Percentiles rank a stretch among this genome's conserved stretches.
phyloP scores from a whole-genome alignment of 1,140 invertebrate genomes.

The Ctenoplectra terminalis region DNA sequence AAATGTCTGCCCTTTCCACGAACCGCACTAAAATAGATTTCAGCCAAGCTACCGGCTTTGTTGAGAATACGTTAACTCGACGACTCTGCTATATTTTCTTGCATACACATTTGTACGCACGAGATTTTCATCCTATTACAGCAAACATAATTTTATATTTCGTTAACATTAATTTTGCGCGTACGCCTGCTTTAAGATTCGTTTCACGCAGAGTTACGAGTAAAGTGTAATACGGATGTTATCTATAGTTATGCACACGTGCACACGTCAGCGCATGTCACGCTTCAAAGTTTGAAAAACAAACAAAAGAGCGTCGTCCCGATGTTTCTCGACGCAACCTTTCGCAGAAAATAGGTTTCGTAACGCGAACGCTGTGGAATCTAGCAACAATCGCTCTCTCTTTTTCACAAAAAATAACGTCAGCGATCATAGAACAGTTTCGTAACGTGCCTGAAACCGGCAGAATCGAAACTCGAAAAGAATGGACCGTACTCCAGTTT shows the following conservation, averaged over 20 bases:
- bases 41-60: neutral
- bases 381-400: neutral
- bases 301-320: neutral
- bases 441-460: neutral
- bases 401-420: neutral
- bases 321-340: neutral
- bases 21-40: neutral
- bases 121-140: neutral
- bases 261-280: constrained; percentile 35
- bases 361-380: neutral
- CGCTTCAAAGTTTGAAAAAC: constrained; percentile 35
- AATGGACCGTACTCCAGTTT: neutral
- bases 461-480: neutral
- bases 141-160: no score
- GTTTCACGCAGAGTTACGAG: neutral
- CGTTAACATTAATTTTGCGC: neutral
- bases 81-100: neutral
- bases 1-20: neutral
- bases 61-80: neutral
- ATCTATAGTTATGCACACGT: neutral
- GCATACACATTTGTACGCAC: no score
- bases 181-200: neutral
- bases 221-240: neutral
- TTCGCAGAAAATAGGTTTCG: constrained; percentile 8
- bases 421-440: neutral